phyloP scores from a whole-genome alignment of 2,113 vertebrate genomes.

The Carassius auratus region DNA sequence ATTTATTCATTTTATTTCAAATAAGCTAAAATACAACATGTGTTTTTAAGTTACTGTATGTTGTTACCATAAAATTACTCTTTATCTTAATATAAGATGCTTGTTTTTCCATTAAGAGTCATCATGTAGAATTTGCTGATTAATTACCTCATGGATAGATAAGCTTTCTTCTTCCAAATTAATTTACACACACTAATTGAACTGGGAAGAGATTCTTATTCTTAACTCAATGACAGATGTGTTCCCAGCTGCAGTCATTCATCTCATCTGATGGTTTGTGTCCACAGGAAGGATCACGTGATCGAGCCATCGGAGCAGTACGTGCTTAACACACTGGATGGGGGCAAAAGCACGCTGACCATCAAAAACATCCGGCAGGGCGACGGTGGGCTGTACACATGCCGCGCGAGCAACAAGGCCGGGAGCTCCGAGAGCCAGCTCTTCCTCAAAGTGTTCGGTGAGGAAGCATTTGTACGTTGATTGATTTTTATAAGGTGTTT shows the following conservation, averaged over 20 bases:
- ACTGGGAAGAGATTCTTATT: background rate
- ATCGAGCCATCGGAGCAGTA: constrained; percentile 89
- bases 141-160: too few species aligned
- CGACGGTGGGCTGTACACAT: constrained; percentile 86
- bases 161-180: background rate
- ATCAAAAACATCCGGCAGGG: constrained; percentile 84
- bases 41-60: too few species aligned
- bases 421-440: constrained; percentile 86
- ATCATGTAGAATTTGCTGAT: background rate
- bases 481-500: background rate
- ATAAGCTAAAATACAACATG: background rate
- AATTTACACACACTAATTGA: background rate
- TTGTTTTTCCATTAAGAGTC: background rate
- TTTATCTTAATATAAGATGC: background rate
- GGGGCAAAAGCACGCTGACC: constrained; percentile 82
- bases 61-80: background rate
- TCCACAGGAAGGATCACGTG: constrained; percentile 81
- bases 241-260: background rate
- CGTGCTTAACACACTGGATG: constrained; percentile 72
- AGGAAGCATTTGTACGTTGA: constrained; percentile 61
- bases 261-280: background rate
- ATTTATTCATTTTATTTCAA: too few species aligned
- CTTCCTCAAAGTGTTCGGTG: constrained; percentile 95
- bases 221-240: background rate
- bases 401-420: constrained; percentile 90